Evolutionary conservation across 2,797 vertebrate species (phyloP), one percentile per base, ranked within the genome.

Genomic region (Arctocebus calabarensis): DNA sequence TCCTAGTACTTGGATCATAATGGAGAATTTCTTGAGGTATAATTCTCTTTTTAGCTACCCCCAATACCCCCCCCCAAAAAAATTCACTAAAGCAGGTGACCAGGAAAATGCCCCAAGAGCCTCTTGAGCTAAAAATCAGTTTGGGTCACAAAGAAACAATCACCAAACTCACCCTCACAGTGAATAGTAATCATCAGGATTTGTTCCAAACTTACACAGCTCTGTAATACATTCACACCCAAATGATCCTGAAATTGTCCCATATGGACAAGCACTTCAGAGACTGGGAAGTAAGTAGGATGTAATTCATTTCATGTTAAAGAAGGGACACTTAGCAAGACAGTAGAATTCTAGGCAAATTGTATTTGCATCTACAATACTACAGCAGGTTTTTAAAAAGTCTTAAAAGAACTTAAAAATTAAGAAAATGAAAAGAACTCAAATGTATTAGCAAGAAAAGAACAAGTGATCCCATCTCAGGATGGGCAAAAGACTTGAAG

Each of bases 341-440:
- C 20, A 79, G 52, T 82, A 43, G 29, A 96, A 64, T 71, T 86
- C 13, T 52, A 75, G 22, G 66, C 25, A 95, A 96, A 87, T 16
- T 89, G 16, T 4, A 78, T 77, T 94, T 81, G 27, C 23, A 12
- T 95, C 29, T 55, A 52, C 29, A 84, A 55, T 79, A 75, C 77
- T 95, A 81, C 79, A 87, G 20, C 14, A 71, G 37, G 11, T 79
- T 92, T 79, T 71, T 66, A 55, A 94, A 86, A 90, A 89, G 32
- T 91, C 37, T 66, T 66, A 66, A 92, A 57, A 3, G 20, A 91
- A 13, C 20, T 84, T 90, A 71, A 75, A 75, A 87, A 91, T 45
- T 62, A 91, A 82, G 73, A 81, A 95, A 87, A 84, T 88, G 10
- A 55, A 66, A n/a, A n/a, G n/a, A n/a, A n/a, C n/a, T n/a, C n/a